A percentile compares a stretch with the other conserved stretches of the same genome.
Conservation (phyloP, 2,888 invertebrate species). For the Cheilosia impressa region DNA sequence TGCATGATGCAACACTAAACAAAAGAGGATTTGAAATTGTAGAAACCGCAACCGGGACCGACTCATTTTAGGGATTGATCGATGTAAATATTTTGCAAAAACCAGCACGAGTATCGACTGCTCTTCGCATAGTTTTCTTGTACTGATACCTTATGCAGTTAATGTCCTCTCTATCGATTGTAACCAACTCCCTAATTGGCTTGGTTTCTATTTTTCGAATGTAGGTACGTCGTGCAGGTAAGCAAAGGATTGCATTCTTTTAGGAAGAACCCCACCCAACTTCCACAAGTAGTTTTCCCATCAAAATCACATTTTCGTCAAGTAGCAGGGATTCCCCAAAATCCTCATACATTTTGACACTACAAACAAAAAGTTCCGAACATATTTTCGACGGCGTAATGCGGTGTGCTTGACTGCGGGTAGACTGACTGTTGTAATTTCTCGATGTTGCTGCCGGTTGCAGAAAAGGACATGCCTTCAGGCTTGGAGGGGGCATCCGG, state of each 20-base stretch:
- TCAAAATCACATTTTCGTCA: slow-evolving; percentile 37
- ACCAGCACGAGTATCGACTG: not conserved
- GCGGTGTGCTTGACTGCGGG: not conserved
- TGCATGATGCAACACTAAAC: slow-evolving; percentile 1
- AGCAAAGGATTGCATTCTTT: too few species aligned
- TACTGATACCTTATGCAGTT: too few species aligned
- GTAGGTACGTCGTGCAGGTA: too few species aligned
- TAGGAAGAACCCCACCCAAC: too few species aligned
- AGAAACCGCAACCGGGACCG: not conserved
- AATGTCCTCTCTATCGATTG: too few species aligned
- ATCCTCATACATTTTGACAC: slow-evolving; percentile 22
- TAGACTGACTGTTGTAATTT: not conserved
- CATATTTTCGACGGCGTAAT: slow-evolving; percentile 4
- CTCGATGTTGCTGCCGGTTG: not conserved
- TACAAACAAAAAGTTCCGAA: slow-evolving; percentile 8
- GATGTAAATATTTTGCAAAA: not conserved
- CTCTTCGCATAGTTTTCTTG: too few species aligned
- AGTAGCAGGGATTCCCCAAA: slow-evolving; percentile 29
- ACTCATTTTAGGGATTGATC: slow-evolving; percentile 3
- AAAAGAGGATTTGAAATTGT: not conserved
- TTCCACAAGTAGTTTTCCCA: slow-evolving; percentile 20
- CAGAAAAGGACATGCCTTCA: slow-evolving; percentile 13
- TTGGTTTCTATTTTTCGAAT: too few species aligned
- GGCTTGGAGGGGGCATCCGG: slow-evolving; percentile 74
- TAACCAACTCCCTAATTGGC: too few species aligned